Evolutionary conservation across 2,888 invertebrate species (phyloP).

Genomic region (Xylocampa areola): DNA sequence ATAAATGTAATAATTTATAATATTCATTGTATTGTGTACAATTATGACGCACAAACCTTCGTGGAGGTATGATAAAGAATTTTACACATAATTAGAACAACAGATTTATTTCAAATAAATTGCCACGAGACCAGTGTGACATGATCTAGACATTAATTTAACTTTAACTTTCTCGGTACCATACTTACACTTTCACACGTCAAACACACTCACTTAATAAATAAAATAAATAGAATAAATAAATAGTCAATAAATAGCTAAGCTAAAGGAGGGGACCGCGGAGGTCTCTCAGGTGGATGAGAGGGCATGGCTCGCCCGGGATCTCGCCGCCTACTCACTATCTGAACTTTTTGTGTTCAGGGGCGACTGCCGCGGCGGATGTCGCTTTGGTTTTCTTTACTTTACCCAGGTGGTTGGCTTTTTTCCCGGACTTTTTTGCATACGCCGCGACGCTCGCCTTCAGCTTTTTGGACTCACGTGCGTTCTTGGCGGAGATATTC

Average conservation of each 20-base stretch:
- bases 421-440: conserved; percentile 87
- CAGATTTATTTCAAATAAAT: conserved; percentile 89
- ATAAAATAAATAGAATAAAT: conserved; percentile 90
- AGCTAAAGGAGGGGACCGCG: conserved; percentile 86
- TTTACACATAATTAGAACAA: conserved; percentile 87
- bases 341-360: conserved; percentile 90
- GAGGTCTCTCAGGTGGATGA: conserved; percentile 86
- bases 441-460: conserved; percentile 82
- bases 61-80: conserved; percentile 83
- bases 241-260: conserved; percentile 90
- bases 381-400: conserved; percentile 89
- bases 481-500: conserved; percentile 83
- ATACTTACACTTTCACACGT: conserved; percentile 88
- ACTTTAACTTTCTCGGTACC: conserved; percentile 84
- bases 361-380: conserved; percentile 82
- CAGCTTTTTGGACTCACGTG: conserved; percentile 96
- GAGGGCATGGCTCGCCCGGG: conserved; percentile 75
- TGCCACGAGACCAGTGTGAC: conserved; percentile 90
- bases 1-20: conserved; percentile 52
- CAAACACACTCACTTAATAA: conserved; percentile 90
- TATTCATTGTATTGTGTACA: conserved; percentile 56
- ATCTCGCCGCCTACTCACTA: conserved; percentile 80
- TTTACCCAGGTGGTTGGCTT: conserved; percentile 85
- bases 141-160: conserved; percentile 90
- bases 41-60: conserved; percentile 81